A percentile compares a stretch with the other conserved stretches of the same genome.
Conservation (phyloP, 2,797 vertebrate genomes). For the Loriculus beryllinus region DNA sequence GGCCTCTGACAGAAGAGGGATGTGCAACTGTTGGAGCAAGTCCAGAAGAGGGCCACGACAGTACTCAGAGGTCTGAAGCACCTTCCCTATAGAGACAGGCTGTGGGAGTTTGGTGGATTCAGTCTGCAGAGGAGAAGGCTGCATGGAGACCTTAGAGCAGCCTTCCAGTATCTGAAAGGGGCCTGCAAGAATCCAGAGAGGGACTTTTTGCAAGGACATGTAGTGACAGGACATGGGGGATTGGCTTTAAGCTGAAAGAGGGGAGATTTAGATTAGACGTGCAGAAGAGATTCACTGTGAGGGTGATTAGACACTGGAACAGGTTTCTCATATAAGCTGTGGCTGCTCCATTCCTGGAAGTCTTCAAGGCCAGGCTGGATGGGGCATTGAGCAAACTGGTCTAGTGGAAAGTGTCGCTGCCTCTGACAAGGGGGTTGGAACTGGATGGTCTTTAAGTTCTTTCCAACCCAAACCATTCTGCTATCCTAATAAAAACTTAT, state of each 20-base stretch:
- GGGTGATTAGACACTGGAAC: background rate
- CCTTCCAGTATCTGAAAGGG: background rate
- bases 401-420: background rate
- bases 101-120: background rate
- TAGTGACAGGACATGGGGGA: background rate
- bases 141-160: background rate
- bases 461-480: background rate
- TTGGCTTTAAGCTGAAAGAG: background rate
- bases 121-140: background rate
- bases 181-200: background rate
- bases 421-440: background rate
- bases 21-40: background rate
- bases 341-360: background rate
- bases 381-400: background rate
- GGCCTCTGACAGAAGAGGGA: background rate
- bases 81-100: background rate
- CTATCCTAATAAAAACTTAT: background rate
- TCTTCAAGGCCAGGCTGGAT: background rate
- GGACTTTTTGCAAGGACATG: background rate
- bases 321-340: background rate
- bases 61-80: background rate
- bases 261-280: background rate
- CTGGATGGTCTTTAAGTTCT: background rate
- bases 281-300: background rate
- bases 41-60: background rate